Conservation (phyloP, 2,888 invertebrate genomes). For the Cloeon dipterum region DNA sequence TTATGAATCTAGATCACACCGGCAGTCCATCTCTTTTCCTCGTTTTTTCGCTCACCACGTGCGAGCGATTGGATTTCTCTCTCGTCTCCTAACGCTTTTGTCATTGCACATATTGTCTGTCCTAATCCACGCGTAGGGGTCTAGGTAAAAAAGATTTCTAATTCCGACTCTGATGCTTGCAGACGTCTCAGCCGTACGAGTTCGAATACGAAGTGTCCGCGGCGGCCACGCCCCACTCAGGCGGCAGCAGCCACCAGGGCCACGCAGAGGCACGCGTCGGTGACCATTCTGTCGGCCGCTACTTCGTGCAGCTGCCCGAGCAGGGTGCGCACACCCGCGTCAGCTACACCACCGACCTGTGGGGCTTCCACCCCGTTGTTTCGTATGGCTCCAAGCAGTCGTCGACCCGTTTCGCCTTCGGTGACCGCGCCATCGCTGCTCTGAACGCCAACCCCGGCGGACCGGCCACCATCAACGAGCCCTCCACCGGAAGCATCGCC, state of each 20-base stretch:
- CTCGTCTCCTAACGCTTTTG: no score
- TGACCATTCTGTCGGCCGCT: constrained; percentile 21
- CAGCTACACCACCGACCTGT: constrained; percentile 33
- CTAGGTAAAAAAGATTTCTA: neutral
- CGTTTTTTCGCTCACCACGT: no score
- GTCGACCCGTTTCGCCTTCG: constrained; percentile 26
- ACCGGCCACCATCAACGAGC: neutral
- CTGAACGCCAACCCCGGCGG: neutral
- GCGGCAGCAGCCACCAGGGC: constrained; percentile 17
- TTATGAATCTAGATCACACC: no score
- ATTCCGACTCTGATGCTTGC: constrained; percentile 9
- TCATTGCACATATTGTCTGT: no score
- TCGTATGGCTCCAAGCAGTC: constrained; percentile 26
- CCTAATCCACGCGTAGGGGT: no score
- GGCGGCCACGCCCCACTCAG: constrained; percentile 15
- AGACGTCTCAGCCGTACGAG: constrained; percentile 26
- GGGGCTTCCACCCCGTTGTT: constrained; percentile 35
- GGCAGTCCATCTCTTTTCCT: no score
- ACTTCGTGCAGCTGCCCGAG: constrained; percentile 15
- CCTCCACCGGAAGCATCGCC: neutral
- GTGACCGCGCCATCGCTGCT: constrained; percentile 28
- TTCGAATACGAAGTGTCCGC: constrained; percentile 21
- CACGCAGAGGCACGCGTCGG: constrained; percentile 22
- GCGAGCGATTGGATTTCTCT: no score
- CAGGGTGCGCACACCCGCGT: constrained; percentile 15